Percentiles rank a stretch among this genome's conserved stretches.
Evolutionary conservation across 2,113 vertebrate genomes (phyloP).

Genomic region (Sorex fumeus): DNA sequence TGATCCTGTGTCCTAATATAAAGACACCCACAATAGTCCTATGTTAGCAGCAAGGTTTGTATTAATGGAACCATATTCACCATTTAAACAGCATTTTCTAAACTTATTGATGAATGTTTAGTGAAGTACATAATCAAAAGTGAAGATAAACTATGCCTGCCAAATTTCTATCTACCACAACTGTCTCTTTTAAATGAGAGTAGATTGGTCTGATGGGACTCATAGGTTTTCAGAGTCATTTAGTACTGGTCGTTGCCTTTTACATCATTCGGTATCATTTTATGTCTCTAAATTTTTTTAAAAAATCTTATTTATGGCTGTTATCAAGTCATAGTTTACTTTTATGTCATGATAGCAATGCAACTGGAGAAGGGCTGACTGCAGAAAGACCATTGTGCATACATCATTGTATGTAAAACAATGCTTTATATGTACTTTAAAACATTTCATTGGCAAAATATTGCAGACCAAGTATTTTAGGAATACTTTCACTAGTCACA

Average conservation of each 20-base stretch:
- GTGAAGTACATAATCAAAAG: slow-evolving; percentile 14
- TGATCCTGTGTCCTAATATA: neutral
- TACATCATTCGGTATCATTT: neutral
- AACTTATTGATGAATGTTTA: neutral
- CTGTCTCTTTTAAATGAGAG: neutral
- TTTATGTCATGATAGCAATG: neutral
- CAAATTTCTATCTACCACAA: slow-evolving; percentile 10
- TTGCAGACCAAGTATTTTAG: neutral
- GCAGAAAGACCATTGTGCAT: neutral
- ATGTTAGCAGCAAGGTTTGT: neutral
- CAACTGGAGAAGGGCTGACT: neutral
- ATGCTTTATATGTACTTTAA: neutral
- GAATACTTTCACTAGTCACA: neutral
- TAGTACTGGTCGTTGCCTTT: neutral
- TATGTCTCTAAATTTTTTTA: neutral
- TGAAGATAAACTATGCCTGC: neutral
- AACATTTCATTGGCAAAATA: neutral
- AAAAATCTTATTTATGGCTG: neutral
- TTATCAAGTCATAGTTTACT: neutral
- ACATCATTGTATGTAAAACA: neutral
- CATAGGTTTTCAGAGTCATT: neutral
- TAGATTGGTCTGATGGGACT: neutral
- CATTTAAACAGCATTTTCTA: neutral
- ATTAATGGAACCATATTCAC: neutral
- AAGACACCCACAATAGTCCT: neutral